Conservation (phyloP, 2,113 vertebrate genomes). For the Caloenas nicobarica region DNA sequence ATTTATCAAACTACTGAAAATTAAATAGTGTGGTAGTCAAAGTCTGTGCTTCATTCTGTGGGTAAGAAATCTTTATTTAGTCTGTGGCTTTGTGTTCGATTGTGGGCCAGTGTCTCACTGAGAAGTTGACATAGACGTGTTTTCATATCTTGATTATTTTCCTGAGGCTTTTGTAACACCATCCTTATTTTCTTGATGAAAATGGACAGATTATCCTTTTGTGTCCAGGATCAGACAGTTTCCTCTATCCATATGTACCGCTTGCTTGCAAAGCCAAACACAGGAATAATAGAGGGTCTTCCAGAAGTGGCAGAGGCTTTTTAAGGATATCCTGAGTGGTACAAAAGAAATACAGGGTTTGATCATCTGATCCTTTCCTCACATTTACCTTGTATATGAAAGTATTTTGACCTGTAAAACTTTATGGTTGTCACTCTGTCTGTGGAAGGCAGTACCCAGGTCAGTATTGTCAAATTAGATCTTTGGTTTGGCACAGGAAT, state of each 20-base stretch:
- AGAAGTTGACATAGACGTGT: not conserved
- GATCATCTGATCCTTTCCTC: not conserved
- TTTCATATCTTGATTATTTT: conserved; percentile 57
- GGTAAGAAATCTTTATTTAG: conserved; percentile 51
- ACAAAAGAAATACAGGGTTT: not conserved
- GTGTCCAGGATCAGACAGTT: not conserved
- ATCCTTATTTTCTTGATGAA: not conserved
- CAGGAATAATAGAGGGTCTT: not conserved
- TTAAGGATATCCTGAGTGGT: not conserved
- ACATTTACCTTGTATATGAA: not conserved
- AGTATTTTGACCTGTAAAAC: not conserved
- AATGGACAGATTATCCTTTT: not conserved
- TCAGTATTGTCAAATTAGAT: not conserved
- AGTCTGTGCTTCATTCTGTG: not conserved
- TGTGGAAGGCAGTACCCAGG: not conserved
- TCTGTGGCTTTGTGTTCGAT: conserved; percentile 34
- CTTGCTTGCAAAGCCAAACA: not conserved
- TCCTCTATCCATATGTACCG: not conserved
- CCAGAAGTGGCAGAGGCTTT: not conserved
- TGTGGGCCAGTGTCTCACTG: not conserved
- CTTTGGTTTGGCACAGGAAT: not conserved
- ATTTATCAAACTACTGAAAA: not conserved
- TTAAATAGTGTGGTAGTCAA: not conserved
- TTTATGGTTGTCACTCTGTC: not conserved
- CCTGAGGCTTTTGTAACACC: not conserved